These are phyloP conservation scores for Celastrina argiolus DNA, from an alignment of 2,888 invertebrate species.

Conservation along the genomic window DNA sequence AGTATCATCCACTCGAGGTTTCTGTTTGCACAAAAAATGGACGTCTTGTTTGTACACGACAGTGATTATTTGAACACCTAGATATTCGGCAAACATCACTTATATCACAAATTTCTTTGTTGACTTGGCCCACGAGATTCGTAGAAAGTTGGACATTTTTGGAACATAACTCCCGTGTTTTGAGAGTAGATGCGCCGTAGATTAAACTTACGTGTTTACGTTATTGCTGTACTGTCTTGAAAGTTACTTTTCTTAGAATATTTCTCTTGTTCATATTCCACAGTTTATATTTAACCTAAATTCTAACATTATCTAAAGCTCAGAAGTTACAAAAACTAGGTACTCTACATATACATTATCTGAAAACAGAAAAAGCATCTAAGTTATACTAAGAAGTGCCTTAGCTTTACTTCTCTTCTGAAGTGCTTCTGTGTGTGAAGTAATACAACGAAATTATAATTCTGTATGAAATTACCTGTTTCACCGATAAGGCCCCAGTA, in stretches of 20 bases:
- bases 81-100: background rate
- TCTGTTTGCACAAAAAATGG: constrained; percentile 12
- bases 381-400: background rate
- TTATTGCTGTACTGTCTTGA: too few relatives aligned
- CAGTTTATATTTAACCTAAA: too few relatives aligned
- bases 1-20: constrained; percentile 1
- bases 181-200: background rate
- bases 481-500: background rate
- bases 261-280: too few relatives aligned
- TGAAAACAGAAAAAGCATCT: background rate
- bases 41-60: constrained; percentile 13
- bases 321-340: too few relatives aligned
- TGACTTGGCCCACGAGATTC: background rate
- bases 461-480: background rate
- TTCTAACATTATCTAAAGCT: too few relatives aligned
- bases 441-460: background rate
- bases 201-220: background rate
- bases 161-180: background rate
- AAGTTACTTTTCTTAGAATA: too few relatives aligned
- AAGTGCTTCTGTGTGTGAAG: too few relatives aligned
- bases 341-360: too few relatives aligned
- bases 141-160: constrained; percentile 14
- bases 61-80: constrained; percentile 9
- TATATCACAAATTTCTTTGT: background rate
- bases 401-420: too few relatives aligned